Percentiles rank a stretch among this genome's conserved stretches.
Evolutionary conservation across 1,140 invertebrate species (phyloP).

Genomic region (Drosophila sechellia): DNA sequence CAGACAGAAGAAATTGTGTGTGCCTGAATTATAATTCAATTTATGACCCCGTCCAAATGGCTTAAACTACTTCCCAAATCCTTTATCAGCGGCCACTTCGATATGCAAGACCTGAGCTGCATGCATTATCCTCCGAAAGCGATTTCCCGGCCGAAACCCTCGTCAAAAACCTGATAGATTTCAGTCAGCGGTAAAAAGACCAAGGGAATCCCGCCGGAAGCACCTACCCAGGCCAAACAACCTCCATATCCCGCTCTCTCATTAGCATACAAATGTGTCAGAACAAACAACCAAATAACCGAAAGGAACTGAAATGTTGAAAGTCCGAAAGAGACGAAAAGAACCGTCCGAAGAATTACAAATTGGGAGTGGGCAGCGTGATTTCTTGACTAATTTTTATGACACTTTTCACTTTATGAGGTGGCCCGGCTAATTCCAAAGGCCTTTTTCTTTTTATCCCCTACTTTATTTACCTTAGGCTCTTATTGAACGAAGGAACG

Average conservation of each 20-base stretch:
- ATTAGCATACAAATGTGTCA: constrained; percentile 83
- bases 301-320: constrained; percentile 36
- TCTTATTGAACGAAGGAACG: constrained; percentile 40
- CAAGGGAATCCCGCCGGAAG: constrained; percentile 61
- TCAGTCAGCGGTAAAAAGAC: constrained; percentile 25
- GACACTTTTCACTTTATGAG: constrained; percentile 81
- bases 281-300: constrained; percentile 76
- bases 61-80: constrained; percentile 38
- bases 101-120: constrained; percentile 51
- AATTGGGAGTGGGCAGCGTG: constrained; percentile 55
- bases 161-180: constrained; percentile 52
- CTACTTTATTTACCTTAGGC: constrained; percentile 42
- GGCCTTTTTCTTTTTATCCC: constrained; percentile 33
- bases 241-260: constrained; percentile 27
- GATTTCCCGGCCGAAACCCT: constrained; percentile 27
- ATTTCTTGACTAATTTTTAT: constrained; percentile 83
- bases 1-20: constrained; percentile 26
- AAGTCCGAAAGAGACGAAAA: constrained; percentile 24
- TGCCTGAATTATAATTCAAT: constrained; percentile 54
- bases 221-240: constrained; percentile 37
- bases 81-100: constrained; percentile 52
- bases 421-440: constrained; percentile 56
- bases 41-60: constrained; percentile 34
- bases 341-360: constrained; percentile 17
- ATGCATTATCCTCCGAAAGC: constrained; percentile 46